Conservation (phyloP, 2,888 invertebrate species). For the Drosophila putrida region DNA sequence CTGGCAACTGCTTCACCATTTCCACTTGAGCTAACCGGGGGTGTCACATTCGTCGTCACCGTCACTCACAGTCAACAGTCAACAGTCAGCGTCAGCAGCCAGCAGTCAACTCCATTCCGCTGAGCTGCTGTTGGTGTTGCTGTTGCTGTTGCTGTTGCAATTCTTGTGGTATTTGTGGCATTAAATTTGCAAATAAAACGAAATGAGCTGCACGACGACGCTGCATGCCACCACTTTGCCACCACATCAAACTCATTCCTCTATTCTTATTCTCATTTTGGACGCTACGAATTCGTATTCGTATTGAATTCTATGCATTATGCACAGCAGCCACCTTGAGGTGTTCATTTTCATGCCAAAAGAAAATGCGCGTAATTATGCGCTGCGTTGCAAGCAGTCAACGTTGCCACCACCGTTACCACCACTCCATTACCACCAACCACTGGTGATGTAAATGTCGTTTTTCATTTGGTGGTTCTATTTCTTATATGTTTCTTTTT, state of each 20-base stretch:
- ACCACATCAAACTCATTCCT: constrained; percentile 27
- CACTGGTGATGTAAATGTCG: constrained; percentile 45
- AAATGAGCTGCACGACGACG: constrained; percentile 67
- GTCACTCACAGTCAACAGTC: constrained; percentile 60
- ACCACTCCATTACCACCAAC: neutral
- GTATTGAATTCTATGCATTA: constrained; percentile 76
- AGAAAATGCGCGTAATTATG: constrained; percentile 80
- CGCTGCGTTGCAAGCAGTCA: constrained; percentile 33
- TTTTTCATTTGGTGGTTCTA: constrained; percentile 39
- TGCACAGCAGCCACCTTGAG: constrained; percentile 70
- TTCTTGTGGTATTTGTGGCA: constrained; percentile 81
- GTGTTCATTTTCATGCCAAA: constrained; percentile 80
- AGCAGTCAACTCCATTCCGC: constrained; percentile 48
- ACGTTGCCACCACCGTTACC: constrained; percentile 4
- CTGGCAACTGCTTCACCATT: constrained; percentile 51
- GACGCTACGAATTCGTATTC: constrained; percentile 31
- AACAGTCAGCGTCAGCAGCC: constrained; percentile 47
- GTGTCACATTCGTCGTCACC: constrained; percentile 80
- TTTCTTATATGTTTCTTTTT: constrained; percentile 3
- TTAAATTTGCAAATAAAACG: constrained; percentile 74
- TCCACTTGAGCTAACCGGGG: constrained; percentile 72
- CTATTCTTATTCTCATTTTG: constrained; percentile 65
- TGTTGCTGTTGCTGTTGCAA: constrained; percentile 74
- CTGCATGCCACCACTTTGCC: constrained; percentile 20
- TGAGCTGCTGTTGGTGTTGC: constrained; percentile 58